Evolutionary conservation across 2,113 vertebrate genomes (phyloP), one percentile per base, ranked within the genome.

Genomic region (Gavia stellata): DNA sequence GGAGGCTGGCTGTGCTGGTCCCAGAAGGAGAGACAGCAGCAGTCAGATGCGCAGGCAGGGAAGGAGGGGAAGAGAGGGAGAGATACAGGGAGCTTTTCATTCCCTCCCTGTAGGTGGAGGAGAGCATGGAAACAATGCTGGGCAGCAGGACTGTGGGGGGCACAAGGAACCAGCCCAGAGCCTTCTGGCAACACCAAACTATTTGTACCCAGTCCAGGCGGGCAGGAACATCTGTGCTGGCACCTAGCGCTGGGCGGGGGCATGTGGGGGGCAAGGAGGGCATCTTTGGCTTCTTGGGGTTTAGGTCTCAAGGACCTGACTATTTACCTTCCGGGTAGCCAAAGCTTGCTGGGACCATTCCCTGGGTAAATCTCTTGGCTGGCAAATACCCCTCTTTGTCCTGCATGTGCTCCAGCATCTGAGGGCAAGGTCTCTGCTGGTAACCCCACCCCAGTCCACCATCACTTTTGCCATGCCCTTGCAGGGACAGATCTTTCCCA

Each of bases 81-180:
- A 55, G 80, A 95, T 78, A 96, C 85, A 97, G 73, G 92, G 95
- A 97, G 88, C 96, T 98, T 97, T 96, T 97, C 80, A 95, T 98
- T 92, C 62, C 90, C 63, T 97, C 94, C 62, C 96, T 96, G 98
- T 98, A 98, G 98, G 98, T 97, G 98, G 98, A 83, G 36, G 92
- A 93, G 94, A 97, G 97, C 97, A 98, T 52, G 98, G 96, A 92
- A 98, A 98, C 97, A 97, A 98, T 98, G 96, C 94, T 58, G 95
- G 94, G 88, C 31, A 34, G 95, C 90, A 59, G 89, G 85, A 95
- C 88, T 96, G 97, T 82, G 96, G 97, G 96, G 98, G 96, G 87
- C 94, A 94, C 73, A 75, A 67, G 75, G 92, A 93, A 90, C 86
- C 96, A 74, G 94, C 88, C 91, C 80, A 95, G 96, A 97, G 49